Evolutionary conservation across 2,113 vertebrate species (phyloP), one percentile per base, ranked within the genome.

Genomic region (Fukomys damarensis): DNA sequence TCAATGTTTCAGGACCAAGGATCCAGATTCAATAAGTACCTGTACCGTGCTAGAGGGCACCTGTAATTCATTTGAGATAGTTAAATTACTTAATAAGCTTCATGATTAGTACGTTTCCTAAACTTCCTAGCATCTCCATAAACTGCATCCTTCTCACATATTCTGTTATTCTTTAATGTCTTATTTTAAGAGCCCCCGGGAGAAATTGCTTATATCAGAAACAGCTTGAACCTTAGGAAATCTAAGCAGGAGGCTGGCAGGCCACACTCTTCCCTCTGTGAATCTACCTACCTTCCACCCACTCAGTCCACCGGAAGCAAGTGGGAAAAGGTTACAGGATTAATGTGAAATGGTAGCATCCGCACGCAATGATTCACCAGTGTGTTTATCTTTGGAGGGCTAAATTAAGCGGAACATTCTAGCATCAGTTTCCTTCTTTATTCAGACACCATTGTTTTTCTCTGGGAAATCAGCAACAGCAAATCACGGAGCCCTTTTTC

Each of bases 371-470:
- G 97, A 97, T 81, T 97, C 96, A 97, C 46, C 86, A 28, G 56
- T 0, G 24, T 96, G 92, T 97, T 96, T 94, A 94, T 97, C 96
- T 97, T 80, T 43, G 95, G 85, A 92, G 32, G 79, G 88, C 95
- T 97, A 97, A 96, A 97, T 97, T 96, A 96, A 93, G 94, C 54
- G 94, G 90, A 96, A 95, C 93, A 79, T 92, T 89, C 74, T 89
- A 89, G 93, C 32, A 74, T 72, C 91, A n/a, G 54, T 95, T 52
- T 22, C 89, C 91, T 94, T 90, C 79, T 95, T 98, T 93, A 89
- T 95, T 92, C 89, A 83, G 93, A 93, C 63, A 95, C n/a, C 46
- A 83, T 91, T 89, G 38, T 85, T 58, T 93, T 38, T 76, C 82
- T 74, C 76, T 52, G n/a, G 56, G 90, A 92, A 93, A 85, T 65